Conservation (phyloP, 1,140 invertebrate species). For the Globodera ellingtonae region DNA sequence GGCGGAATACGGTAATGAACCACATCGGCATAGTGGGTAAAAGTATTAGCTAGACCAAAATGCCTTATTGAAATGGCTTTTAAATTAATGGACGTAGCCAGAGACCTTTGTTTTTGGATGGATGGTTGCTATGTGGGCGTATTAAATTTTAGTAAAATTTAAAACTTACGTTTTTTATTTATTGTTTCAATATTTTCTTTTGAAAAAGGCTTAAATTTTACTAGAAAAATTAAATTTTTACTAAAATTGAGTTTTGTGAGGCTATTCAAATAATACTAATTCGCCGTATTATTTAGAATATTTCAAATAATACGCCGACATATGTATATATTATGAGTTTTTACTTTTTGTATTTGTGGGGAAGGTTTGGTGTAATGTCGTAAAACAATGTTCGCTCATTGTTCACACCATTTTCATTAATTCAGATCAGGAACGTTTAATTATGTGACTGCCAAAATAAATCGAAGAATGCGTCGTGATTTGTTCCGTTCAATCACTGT, state of each 20-base stretch:
- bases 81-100: background rate
- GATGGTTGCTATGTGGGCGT: no score
- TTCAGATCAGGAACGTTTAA: conserved; percentile 47
- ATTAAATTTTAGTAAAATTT: no score
- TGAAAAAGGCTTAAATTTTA: background rate
- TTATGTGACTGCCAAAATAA: conserved; percentile 47
- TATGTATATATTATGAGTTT: no score
- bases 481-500: conserved; percentile 45
- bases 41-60: background rate
- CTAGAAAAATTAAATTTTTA: no score
- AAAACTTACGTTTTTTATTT: no score
- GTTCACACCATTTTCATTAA: conserved; percentile 9
- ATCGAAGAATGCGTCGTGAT: conserved; percentile 41
- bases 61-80: background rate
- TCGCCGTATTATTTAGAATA: no score
- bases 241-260: no score
- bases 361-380: no score
- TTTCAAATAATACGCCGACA: no score
- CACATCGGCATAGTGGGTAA: background rate
- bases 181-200: background rate
- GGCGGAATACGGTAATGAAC: background rate
- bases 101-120: no score
- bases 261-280: no score
- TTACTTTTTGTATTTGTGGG: no score
- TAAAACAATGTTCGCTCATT: background rate